Percentiles rank a stretch among this genome's conserved stretches.
Conservation (phyloP, 2,888 invertebrate genomes). For the Acrobeloides nanus region DNA sequence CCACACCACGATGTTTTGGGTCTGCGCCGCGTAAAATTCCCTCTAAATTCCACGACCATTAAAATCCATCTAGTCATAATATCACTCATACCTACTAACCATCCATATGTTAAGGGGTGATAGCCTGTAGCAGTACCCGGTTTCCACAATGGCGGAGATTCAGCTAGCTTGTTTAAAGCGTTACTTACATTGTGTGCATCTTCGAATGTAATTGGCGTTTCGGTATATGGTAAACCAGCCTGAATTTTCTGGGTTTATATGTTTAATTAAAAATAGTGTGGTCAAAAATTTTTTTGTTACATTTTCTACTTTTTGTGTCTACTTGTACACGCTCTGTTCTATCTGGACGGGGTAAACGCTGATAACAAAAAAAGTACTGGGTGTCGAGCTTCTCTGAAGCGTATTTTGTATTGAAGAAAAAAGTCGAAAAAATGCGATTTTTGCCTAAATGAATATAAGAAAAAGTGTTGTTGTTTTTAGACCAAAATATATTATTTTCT, state of each 20-base stretch:
- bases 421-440: no score
- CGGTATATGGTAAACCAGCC: conserved; percentile 54
- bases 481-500: no score
- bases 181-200: conserved; percentile 45
- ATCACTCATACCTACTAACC: conserved; percentile 9
- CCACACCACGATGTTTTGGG: conserved; percentile 28
- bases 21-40: conserved; percentile 25
- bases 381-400: conserved; percentile 1
- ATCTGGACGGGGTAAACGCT: background rate
- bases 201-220: conserved; percentile 39
- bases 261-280: conserved; percentile 1
- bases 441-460: no score
- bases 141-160: conserved; percentile 53
- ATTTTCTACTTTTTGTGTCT: no score
- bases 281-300: no score
- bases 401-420: no score
- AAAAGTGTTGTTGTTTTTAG: no score
- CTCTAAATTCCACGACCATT: conserved; percentile 6
- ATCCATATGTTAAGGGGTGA: conserved; percentile 37
- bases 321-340: no score
- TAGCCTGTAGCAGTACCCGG: conserved; percentile 50
- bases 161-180: conserved; percentile 47
- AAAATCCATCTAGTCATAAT: background rate
- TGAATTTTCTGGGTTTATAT: conserved; percentile 28
- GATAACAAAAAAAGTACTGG: background rate